Conservation (phyloP, 2,888 invertebrate genomes). For the Drosophila subsilvestris region DNA sequence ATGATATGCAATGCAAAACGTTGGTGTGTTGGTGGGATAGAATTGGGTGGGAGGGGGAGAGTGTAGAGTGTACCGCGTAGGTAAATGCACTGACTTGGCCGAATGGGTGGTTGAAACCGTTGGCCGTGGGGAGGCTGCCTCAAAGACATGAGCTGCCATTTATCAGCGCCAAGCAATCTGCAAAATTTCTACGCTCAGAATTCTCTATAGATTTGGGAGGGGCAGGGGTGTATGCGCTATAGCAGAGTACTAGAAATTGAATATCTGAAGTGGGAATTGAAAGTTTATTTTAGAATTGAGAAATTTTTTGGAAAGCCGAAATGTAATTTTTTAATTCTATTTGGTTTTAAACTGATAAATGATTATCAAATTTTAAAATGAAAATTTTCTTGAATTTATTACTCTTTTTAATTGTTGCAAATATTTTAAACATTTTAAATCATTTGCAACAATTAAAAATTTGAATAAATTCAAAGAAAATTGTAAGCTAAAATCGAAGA, state of each 20-base stretch:
- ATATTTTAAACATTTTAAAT: too few species aligned
- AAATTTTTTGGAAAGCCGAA: too few species aligned
- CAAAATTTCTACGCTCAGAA: constrained; percentile 45
- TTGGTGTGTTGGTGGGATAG: constrained; percentile 9
- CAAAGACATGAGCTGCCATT: constrained; percentile 61
- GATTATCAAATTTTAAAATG: too few species aligned
- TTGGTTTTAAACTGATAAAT: too few species aligned
- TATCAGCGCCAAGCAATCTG: constrained; percentile 68
- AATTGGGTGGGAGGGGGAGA: neutral
- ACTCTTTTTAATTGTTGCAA: too few species aligned
- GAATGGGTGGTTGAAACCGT: neutral
- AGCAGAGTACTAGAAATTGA: neutral
- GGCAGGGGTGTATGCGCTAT: neutral
- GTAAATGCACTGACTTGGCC: neutral
- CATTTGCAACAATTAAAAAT: too few species aligned
- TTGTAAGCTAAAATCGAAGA: too few species aligned
- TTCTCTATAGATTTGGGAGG: neutral
- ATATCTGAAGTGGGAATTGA: too few species aligned
- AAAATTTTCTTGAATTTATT: too few species aligned
- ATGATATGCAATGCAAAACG: constrained; percentile 53
- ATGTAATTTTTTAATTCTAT: too few species aligned
- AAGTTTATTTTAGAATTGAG: too few species aligned
- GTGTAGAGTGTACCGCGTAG: neutral
- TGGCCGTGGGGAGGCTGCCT: constrained; percentile 15
- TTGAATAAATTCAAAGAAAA: too few species aligned